Base-by-base conservation (phyloP, 2,113 vertebrate species). In the Ptilonorhynchus violaceus region DNA sequence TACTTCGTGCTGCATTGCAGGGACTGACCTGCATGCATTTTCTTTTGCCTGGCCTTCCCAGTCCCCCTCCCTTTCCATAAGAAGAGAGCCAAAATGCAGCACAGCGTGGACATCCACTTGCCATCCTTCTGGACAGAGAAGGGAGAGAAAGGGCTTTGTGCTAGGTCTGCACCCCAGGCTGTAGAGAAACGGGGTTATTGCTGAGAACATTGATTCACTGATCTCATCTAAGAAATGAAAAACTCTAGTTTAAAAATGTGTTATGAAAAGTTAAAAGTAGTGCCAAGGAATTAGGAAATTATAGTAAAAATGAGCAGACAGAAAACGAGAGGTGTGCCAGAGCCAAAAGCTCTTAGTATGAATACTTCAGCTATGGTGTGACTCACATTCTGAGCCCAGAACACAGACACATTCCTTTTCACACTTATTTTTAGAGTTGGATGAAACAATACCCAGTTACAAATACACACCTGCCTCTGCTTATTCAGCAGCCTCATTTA, bases 401-500 rank as follows among this genome's bases (percentile, higher is more conserved):
- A 81, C 16, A 46, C 66, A 96, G 13, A 78, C 15, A 58, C 19
- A 8, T 83, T 93, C 35, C 33, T 88, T 88, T 85, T 85, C 67
- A 90, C 50, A 47, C 35, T 84, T 93, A 94, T 96, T 94, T 95
- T 96, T 93, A 92, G 85, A 88, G 63, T 8, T 3, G 19, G 46
- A 88, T 85, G 72, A 96, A 93, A 89, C 82, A 90, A 95, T 84
- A 90, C 15, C 24, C 47, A 84, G 67, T 24, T 77, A 94, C 59
- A 90, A 92, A 96, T 50, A 85, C n/a, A 94, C 13, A 53, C 31
- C 42, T 83, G 47, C 35, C 78, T 94, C 63, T 95, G 95, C 92
- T 96, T 96, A 93, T 93, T 96, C 85, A 96, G 82, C 85, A 69
- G 6, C 18, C 70, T 77, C 46, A 80, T 84, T 92, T 86, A 77